These are phyloP conservation scores for Hylia prasina DNA, from an alignment of 2,113 vertebrate genomes.

Conservation along the genomic window DNA sequence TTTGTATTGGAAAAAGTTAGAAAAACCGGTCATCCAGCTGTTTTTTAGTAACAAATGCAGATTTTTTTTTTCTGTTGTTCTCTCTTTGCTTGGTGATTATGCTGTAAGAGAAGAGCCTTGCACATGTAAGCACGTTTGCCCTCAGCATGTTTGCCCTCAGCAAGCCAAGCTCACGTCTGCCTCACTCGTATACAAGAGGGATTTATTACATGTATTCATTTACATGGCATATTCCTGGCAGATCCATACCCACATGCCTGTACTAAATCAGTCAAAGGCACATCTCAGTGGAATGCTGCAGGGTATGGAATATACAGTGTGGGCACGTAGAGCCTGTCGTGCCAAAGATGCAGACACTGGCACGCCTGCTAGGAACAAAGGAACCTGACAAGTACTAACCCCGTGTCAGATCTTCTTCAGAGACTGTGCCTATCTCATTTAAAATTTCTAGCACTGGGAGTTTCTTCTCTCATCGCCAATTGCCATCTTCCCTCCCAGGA, in stretches of 20 bases:
- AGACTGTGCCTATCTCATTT: not conserved
- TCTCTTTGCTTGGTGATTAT: not conserved
- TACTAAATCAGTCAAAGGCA: not conserved
- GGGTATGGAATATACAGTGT: not conserved
- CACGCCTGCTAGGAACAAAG: not conserved
- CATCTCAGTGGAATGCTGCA: not conserved
- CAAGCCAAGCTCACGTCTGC: fast-evolving
- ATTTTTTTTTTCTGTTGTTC: not conserved
- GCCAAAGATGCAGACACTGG: not conserved
- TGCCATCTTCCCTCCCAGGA: not conserved
- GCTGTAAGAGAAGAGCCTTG: not conserved
- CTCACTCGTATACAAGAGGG: fast-evolving
- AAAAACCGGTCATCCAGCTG: not conserved
- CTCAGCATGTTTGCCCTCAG: not conserved
- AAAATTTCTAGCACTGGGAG: not conserved
- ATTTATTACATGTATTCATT: not conserved
- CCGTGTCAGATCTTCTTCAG: not conserved
- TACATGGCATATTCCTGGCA: not conserved
- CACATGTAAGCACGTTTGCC: fast-evolving
- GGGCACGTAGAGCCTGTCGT: fast-evolving
- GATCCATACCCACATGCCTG: not conserved
- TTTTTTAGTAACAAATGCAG: not conserved
- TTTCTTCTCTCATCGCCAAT: not conserved
- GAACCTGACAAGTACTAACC: not conserved
- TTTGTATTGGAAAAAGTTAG: not conserved